Percentiles rank a stretch among this genome's conserved stretches.
Evolutionary conservation across 2,888 invertebrate genomes (phyloP).

Genomic region (Mystacides longicornis): DNA sequence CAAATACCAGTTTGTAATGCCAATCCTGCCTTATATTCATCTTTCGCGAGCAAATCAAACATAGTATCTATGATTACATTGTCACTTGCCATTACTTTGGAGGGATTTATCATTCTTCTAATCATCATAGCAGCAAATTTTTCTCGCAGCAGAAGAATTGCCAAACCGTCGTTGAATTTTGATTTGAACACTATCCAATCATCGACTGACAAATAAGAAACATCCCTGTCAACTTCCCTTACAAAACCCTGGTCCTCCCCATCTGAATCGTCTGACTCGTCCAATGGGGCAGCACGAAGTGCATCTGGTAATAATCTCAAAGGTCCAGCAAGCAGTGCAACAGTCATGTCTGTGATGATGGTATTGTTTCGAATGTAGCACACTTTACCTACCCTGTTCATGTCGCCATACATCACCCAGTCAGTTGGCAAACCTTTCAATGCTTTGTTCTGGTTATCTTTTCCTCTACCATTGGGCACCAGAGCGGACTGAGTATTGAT

Average conservation of each 20-base stretch:
- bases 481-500: slow-evolving; percentile 56
- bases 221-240: slow-evolving; percentile 35
- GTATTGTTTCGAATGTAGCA: slow-evolving; percentile 75
- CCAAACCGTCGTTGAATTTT: slow-evolving; percentile 57
- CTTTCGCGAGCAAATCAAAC: slow-evolving; percentile 59
- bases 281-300: slow-evolving; percentile 41
- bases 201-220: slow-evolving; percentile 50
- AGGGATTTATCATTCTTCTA: slow-evolving; percentile 52
- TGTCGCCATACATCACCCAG: slow-evolving; percentile 85
- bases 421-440: slow-evolving; percentile 54
- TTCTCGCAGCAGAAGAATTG: slow-evolving; percentile 61
- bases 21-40: slow-evolving; percentile 62
- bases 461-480: slow-evolving; percentile 49
- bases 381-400: slow-evolving; percentile 60
- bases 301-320: slow-evolving; percentile 49
- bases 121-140: slow-evolving; percentile 66
- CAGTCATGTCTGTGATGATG: slow-evolving; percentile 70
- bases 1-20: slow-evolving; percentile 62
- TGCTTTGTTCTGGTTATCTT: slow-evolving; percentile 29
- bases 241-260: slow-evolving; percentile 37
- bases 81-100: slow-evolving; percentile 52
- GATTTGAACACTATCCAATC: slow-evolving; percentile 69
- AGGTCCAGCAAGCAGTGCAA: slow-evolving; percentile 73
- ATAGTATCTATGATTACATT: slow-evolving; percentile 62
- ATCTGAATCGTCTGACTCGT: slow-evolving; percentile 43